These are phyloP conservation scores for Cydia fagiglandana DNA, from an alignment of 1,140 invertebrate genomes.

Conservation along the genomic window DNA sequence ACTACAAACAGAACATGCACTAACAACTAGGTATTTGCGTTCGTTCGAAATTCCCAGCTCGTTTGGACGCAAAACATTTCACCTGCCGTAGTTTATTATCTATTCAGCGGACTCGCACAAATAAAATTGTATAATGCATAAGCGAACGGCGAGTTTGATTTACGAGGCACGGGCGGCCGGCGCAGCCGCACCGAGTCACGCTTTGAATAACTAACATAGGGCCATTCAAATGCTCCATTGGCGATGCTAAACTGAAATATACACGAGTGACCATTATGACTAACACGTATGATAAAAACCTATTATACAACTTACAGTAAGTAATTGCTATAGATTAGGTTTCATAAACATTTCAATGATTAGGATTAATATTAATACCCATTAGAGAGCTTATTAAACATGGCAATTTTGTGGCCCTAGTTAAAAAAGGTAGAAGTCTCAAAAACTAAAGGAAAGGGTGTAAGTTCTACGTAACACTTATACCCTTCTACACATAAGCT, in stretches of 20 bases:
- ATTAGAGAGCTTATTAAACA: too few species aligned
- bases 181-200: conserved; percentile 50
- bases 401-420: too few species aligned
- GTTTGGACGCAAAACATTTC: conserved; percentile 64
- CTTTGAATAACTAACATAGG: conserved; percentile 73
- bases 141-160: conserved; percentile 77
- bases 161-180: conserved; percentile 62
- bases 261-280: background rate
- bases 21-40: conserved; percentile 56
- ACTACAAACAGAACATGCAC: background rate
- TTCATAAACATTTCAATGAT: too few species aligned
- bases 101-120: conserved; percentile 77
- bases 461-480: too few species aligned
- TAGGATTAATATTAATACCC: too few species aligned
- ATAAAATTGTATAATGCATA: conserved; percentile 80
- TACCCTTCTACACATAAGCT: too few species aligned
- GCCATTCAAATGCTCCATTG: conserved; percentile 53
- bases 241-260: conserved; percentile 21
- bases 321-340: too few species aligned
- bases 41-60: conserved; percentile 66
- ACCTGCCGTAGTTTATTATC: conserved; percentile 77
- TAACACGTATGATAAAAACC: background rate
- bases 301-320: too few species aligned
- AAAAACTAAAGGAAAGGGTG: too few species aligned
- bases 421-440: too few species aligned